Evolutionary conservation across 2,797 vertebrate species (phyloP).

Genomic region (Coilia nasus): DNA sequence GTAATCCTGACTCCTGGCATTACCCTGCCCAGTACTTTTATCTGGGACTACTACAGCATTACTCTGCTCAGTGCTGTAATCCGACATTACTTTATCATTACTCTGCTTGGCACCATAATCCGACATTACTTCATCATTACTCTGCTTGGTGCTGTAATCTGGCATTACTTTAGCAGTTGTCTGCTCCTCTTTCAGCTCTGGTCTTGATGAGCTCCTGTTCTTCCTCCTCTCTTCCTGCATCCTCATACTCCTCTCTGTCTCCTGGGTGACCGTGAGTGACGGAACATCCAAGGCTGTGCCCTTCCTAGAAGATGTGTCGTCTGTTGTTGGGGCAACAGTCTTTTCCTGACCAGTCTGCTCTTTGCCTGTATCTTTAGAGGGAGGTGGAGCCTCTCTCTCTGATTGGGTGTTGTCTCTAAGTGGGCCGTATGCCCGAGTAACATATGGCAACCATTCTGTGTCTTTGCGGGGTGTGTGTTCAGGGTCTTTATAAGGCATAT

Average conservation of each 20-base stretch:
- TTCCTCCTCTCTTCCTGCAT: too few species aligned
- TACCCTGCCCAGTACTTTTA: not conserved
- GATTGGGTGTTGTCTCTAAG: not conserved
- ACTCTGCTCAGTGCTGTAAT: not conserved
- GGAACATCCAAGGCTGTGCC: not conserved
- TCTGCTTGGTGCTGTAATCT: not conserved
- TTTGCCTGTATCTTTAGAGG: not conserved
- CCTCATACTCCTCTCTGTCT: not conserved
- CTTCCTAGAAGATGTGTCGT: not conserved
- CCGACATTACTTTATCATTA: not conserved
- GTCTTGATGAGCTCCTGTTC: not conserved
- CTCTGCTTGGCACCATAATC: not conserved
- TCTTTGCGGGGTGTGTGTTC: not conserved
- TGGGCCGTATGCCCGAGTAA: not conserved
- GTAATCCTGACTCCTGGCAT: not conserved
- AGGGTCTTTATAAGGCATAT: not conserved
- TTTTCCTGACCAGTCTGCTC: not conserved
- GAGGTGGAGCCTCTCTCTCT: not conserved
- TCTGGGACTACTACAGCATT: not conserved
- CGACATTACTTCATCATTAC: not conserved
- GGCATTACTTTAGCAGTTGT: not conserved
- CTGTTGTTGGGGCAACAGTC: not conserved
- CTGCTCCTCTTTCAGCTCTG: not conserved
- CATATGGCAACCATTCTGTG: not conserved
- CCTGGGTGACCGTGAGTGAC: not conserved